A percentile compares a stretch with the other conserved stretches of the same genome.
phyloP scores from a whole-genome alignment of 2,888 invertebrate species.

The Mayetiola destructor region DNA sequence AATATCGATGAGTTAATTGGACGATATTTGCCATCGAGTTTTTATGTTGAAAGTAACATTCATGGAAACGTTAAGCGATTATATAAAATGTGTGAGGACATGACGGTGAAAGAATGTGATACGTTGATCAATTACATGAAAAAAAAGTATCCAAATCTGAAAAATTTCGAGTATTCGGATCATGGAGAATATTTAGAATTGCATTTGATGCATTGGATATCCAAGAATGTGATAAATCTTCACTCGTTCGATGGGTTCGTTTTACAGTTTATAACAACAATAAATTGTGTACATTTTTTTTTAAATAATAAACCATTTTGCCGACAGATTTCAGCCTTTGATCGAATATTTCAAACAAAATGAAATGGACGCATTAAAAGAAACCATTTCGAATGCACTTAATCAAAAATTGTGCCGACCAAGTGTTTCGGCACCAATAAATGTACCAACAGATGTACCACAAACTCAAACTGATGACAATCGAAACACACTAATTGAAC shows the following conservation, averaged over 20 bases:
- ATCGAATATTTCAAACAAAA: conserved; percentile 25
- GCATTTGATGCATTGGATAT: conserved; percentile 29
- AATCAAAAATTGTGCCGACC: conserved; percentile 12
- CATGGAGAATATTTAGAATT: conserved; percentile 27
- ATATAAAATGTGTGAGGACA: conserved; percentile 35
- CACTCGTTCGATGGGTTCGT: background rate
- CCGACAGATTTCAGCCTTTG: conserved; percentile 21
- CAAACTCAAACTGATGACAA: conserved; percentile 2
- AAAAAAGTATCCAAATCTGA: conserved; percentile 17
- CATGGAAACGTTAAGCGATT: conserved; percentile 36
- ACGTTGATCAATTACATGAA: conserved; percentile 23
- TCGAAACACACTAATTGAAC: conserved; percentile 1
- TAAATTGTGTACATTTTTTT: background rate
- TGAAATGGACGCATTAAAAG: conserved; percentile 23
- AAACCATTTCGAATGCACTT: conserved; percentile 20
- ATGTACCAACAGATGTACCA: too few relatives aligned
- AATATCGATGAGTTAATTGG: conserved; percentile 24
- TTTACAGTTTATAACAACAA: too few relatives aligned
- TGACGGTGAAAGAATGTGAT: conserved; percentile 27
- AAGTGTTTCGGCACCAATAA: too few relatives aligned
- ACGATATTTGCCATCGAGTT: conserved; percentile 30
- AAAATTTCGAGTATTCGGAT: conserved; percentile 26
- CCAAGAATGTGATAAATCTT: conserved; percentile 22
- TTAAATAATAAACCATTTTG: background rate
- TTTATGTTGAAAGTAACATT: conserved; percentile 29